Evolutionary conservation across 2,113 vertebrate species (phyloP), one percentile per base, ranked within the genome.

Genomic region (Embiotoca jacksoni): DNA sequence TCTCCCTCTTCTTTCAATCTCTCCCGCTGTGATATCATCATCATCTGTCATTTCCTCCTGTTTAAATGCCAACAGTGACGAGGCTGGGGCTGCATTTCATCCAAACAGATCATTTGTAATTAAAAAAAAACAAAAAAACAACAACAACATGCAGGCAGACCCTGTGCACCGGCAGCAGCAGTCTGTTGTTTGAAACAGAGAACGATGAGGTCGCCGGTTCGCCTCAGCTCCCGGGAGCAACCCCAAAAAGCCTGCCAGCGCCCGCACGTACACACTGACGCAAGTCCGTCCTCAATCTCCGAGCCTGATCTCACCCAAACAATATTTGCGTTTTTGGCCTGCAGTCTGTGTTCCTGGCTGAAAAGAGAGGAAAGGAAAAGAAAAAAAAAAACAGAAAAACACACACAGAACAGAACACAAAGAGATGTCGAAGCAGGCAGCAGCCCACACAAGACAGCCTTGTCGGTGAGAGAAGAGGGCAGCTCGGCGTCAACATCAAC

Each of bases 241-340:
- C 76, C 70, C 54, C 49, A 1, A 64, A 1, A 64, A 60, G 72
- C 72, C 54, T 75, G 75, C 88, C 60, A 72, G 87, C 60, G 16
- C 59, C 68, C 37, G 60, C 80, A 81, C 74, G 65, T 56, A 87
- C 80, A 56, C 59, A 33, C 70, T 90, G 85, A 92, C 89, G 86
- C 78, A 92, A 88, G 64, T 70, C 70, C 32, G 16, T 54, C 82
- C 74, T 23, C 32, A 83, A 93, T 94, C 89, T 85, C 61, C 0
- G 16, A 68, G 63, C 56, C 78, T 65, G 65, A 91, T 92, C 88
- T 91, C 87, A 89, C 84, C 84, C 91, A 92, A 92, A 92, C 88
- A 92, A 88, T 81, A 87, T 83, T 89, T 86, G 83, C 31, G 67
- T 74, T 85, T 85, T 87, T 83, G 76, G 88, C 72, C 82, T 59